Base-by-base conservation (phyloP, 1,140 invertebrate species). In the Grapholita molesta region DNA sequence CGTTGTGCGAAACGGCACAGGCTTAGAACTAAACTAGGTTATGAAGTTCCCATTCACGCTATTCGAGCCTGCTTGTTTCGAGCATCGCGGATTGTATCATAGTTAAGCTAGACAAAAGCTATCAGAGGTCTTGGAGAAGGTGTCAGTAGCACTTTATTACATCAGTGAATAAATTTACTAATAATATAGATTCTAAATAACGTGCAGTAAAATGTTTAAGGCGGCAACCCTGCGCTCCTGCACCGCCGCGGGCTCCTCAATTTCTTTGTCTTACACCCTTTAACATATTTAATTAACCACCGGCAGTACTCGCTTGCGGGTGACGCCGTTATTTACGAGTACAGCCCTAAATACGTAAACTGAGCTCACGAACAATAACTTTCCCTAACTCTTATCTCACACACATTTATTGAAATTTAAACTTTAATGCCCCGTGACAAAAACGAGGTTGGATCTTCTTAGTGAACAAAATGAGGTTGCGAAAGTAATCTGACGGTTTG, bases 281-380 rank as follows among this genome's bases (percentile, higher is more conserved):
- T 79, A 78, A 80, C 77, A 83, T 85, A 84, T 88, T 88, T 85
- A 88, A 86, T 88, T 88, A 88, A 82, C 77, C 79, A 30, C 55
- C 55, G 55, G 28, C 23, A 53, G 52, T 25, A 61, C 24, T 30
- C 25, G 33, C 42, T 28, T 24, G 66, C 66, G 42, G 35, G 66
- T 30, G 66, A 48, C 35, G 35, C 35, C 66, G 23, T 52, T 38
- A 38, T 65, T 35, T 65, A 65, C 64, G 64, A 65, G 18, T 21
- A 65, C 28, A 15, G 55, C 55, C 28, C 25, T 61, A 61, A 61
- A 61, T 61, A 61, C 55, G 55, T 61, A 61, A 61, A 61, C 55
- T 61, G 55, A 61, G 55, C 55, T 61, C 15, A n/a, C 5, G 55
- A 61, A 48, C n/a, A 48, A 18, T 48, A 18, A 48, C n/a, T 48